Percentiles rank a stretch among this genome's conserved stretches.
Evolutionary conservation across 2,113 vertebrate species (phyloP).

Genomic region (Barbus barbus): DNA sequence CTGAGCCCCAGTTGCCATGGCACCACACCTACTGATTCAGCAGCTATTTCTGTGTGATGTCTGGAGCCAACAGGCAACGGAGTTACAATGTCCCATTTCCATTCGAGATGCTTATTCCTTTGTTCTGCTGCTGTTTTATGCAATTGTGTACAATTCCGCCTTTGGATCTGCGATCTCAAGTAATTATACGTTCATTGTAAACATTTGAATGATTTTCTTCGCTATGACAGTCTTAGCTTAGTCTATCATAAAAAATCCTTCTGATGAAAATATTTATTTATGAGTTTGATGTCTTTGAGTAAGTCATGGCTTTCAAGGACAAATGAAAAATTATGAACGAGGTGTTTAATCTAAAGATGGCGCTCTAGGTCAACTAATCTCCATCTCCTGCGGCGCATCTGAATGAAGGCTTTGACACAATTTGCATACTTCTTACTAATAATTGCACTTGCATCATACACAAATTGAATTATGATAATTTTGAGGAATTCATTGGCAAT

Average conservation of each 20-base stretch:
- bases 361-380: conserved; percentile 32
- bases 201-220: background rate
- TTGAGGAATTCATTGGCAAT: no score
- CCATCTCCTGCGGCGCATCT: background rate
- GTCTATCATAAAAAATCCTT: background rate
- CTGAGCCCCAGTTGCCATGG: conserved; percentile 61
- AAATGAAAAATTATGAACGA: conserved; percentile 30
- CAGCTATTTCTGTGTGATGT: conserved; percentile 58
- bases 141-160: background rate
- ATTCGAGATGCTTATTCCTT: background rate
- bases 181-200: background rate
- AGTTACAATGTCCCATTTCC: conserved; percentile 48
- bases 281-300: background rate
- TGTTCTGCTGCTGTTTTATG: background rate
- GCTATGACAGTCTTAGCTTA: background rate
- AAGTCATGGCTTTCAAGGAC: conserved; percentile 41
- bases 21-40: conserved; percentile 59
- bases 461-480: conserved; percentile 10
- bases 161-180: background rate
- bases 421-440: conserved; percentile 6
- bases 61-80: conserved; percentile 49
- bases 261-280: background rate
- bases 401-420: background rate
- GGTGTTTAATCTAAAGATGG: conserved; percentile 47
- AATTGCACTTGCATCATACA: background rate